Percentiles rank a stretch among this genome's conserved stretches.
Evolutionary conservation across 2,797 vertebrate genomes (phyloP).

Genomic region (Nyctalus aviator): DNA sequence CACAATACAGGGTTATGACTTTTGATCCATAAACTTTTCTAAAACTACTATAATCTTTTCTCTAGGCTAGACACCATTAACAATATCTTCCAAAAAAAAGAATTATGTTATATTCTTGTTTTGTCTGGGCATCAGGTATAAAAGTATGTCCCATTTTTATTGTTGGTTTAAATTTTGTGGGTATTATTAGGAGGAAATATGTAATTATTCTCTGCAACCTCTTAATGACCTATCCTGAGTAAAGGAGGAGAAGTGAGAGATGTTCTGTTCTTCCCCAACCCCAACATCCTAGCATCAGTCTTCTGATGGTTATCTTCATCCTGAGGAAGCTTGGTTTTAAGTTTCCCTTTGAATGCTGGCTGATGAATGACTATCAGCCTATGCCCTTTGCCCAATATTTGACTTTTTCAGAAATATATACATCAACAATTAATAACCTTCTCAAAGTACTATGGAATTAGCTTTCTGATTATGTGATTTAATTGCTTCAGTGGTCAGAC

Average conservation of each 20-base stretch:
- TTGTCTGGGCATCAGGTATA: background rate
- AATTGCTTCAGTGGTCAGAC: constrained; percentile 40
- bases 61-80: background rate
- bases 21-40: background rate
- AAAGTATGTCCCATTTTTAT: constrained; percentile 27
- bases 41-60: background rate
- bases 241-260: constrained; percentile 51
- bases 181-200: background rate
- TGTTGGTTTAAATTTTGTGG: background rate
- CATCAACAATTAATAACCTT: constrained; percentile 35
- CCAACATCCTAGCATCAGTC: background rate
- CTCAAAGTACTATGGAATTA: constrained; percentile 52
- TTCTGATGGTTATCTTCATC: constrained; percentile 68
- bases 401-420: constrained; percentile 71
- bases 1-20: background rate
- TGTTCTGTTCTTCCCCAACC: constrained; percentile 26
- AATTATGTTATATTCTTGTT: background rate
- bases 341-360: constrained; percentile 75
- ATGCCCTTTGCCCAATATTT: constrained; percentile 60
- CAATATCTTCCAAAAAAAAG: background rate
- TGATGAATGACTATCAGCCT: constrained; percentile 68
- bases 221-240: background rate
- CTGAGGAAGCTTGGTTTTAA: constrained; percentile 65
- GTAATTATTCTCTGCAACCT: background rate
- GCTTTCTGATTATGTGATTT: constrained; percentile 64